phyloP scores from a whole-genome alignment of 2,888 invertebrate genomes.

The Diadegma fenestrale region DNA sequence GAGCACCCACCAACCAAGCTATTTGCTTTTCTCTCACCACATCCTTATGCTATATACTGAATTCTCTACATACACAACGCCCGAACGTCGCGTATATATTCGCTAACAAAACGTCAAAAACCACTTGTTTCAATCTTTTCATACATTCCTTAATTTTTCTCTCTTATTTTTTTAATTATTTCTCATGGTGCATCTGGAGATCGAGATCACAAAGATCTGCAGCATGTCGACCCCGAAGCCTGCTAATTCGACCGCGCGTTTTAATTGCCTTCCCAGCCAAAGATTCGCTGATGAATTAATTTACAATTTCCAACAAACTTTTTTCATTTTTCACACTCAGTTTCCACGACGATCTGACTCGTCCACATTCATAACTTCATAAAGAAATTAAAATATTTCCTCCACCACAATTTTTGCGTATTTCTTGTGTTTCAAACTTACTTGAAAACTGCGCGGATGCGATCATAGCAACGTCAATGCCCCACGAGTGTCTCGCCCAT shows the following conservation, averaged over 20 bases:
- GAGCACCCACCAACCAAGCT: slow-evolving; percentile 59
- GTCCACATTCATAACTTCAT: too few relatives aligned
- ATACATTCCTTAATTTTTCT: background rate
- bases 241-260: background rate
- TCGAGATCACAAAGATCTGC: background rate
- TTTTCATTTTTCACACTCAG: background rate
- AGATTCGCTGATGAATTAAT: background rate
- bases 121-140: slow-evolving; percentile 25
- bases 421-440: too few relatives aligned
- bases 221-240: background rate
- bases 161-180: background rate
- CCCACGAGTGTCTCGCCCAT: too few relatives aligned
- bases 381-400: background rate
- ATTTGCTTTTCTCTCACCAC: slow-evolving; percentile 61
- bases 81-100: background rate
- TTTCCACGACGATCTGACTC: too few relatives aligned
- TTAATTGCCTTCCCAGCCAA: background rate
- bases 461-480: too few relatives aligned
- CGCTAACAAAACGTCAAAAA: slow-evolving; percentile 31
- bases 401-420: background rate
- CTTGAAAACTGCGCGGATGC: too few relatives aligned
- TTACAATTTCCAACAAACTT: background rate
- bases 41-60: background rate
- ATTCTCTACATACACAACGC: background rate
- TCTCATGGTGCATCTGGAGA: background rate